Conservation (phyloP, 30 jellyfish, hydroid and myxozoan genomes). For the Rhopilema esculentum region DNA sequence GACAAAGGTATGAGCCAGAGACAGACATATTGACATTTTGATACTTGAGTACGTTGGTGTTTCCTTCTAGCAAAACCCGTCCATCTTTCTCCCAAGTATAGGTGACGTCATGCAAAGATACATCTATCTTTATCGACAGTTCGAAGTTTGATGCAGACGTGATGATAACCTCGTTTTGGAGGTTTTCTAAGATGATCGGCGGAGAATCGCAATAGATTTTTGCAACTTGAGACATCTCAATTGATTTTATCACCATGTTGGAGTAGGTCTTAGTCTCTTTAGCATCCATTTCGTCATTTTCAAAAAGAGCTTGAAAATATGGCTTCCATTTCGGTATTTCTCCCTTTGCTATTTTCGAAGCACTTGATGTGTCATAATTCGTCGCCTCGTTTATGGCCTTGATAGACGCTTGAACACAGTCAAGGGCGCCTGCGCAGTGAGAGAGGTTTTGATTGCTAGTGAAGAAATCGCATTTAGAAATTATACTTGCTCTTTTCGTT, state of each 20-base stretch:
- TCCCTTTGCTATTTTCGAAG: slow-evolving; percentile 26
- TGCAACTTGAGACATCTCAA: slow-evolving; percentile 9
- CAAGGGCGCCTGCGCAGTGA: slow-evolving; percentile 48
- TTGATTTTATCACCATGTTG: neutral
- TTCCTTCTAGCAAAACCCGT: neutral
- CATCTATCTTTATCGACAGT: slow-evolving; percentile 10
- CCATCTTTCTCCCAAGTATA: slow-evolving; percentile 64
- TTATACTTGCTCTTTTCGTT: slow-evolving; percentile 13
- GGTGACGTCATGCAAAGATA: slow-evolving; percentile 21
- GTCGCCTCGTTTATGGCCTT: slow-evolving; percentile 14
- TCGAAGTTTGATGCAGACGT: neutral
- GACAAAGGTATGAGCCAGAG: slow-evolving; percentile 59
- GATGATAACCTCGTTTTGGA: slow-evolving; percentile 23
- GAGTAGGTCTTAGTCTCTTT: slow-evolving; percentile 18
- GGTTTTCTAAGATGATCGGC: slow-evolving; percentile 44
- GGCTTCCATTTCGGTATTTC: slow-evolving; percentile 35
- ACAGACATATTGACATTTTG: neutral
- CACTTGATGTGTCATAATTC: slow-evolving; percentile 26
- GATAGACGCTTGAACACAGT: slow-evolving; percentile 45
- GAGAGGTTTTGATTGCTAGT: slow-evolving; percentile 37
- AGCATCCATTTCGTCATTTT: neutral
- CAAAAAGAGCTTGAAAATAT: slow-evolving; percentile 17
- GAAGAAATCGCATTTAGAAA: slow-evolving; percentile 26
- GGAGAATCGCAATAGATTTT: slow-evolving; percentile 47
- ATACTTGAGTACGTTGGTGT: neutral